These are phyloP conservation scores for Meriones psammophilus DNA, from an alignment of 2,797 vertebrate genomes.

Conservation along the genomic window DNA sequence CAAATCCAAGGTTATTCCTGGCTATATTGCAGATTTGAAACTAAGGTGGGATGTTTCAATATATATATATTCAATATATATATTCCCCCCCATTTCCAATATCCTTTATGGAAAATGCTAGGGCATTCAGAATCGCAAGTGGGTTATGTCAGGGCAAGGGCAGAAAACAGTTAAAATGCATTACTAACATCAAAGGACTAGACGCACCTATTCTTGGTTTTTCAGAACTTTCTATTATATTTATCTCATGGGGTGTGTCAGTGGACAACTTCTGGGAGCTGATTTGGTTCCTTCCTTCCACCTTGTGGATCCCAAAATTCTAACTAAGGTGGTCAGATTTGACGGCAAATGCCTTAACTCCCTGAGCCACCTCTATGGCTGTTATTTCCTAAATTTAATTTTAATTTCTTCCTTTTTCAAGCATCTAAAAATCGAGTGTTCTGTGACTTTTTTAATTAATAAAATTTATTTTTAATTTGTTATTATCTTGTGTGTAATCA, in stretches of 20 bases:
- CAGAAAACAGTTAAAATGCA: slow-evolving; percentile 46
- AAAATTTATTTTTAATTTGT: not conserved
- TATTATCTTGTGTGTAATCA: not conserved
- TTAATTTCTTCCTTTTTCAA: not conserved
- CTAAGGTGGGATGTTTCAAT: not conserved
- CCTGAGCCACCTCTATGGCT: not conserved
- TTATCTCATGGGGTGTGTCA: not conserved
- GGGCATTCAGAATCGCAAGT: not conserved
- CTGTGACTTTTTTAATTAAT: not conserved
- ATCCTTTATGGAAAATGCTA: not conserved
- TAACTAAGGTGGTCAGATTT: not conserved
- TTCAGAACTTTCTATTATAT: not conserved
- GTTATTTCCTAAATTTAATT: not conserved
- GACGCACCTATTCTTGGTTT: not conserved
- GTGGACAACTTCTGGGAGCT: not conserved
- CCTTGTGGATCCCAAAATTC: not conserved
- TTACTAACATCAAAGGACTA: not conserved
- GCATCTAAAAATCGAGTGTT: not conserved
- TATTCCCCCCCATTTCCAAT: not conserved
- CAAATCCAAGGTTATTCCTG: not conserved
- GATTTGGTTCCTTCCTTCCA: not conserved
- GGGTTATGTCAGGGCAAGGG: slow-evolving; percentile 32
- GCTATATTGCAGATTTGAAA: not conserved
- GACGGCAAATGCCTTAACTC: not conserved
- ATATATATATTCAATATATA: too few species aligned